These are phyloP conservation scores for Metopia argyrocephala DNA, from an alignment of 2,888 invertebrate species.

Conservation along the genomic window DNA sequence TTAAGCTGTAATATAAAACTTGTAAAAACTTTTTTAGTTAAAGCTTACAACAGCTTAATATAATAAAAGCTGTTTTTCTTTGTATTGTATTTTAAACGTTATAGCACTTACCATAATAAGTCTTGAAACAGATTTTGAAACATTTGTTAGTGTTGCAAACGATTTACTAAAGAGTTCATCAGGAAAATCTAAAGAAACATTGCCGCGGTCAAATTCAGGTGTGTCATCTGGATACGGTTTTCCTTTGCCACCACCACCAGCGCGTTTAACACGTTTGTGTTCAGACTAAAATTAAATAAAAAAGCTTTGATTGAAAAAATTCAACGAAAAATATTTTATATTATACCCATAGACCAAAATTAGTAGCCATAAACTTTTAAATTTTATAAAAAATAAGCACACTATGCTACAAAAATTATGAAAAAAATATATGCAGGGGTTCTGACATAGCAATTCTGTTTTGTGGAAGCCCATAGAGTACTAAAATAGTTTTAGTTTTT, in stretches of 20 bases:
- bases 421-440: too few species aligned
- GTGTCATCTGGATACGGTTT: conserved; percentile 78
- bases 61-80: neutral
- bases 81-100: too few species aligned
- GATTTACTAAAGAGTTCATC: conserved; percentile 81
- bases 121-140: conserved; percentile 81
- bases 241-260: conserved; percentile 67
- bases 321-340: neutral
- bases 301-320: too few species aligned
- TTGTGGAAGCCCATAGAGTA: too few species aligned
- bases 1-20: too few species aligned
- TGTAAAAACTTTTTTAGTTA: too few species aligned
- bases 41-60: too few species aligned
- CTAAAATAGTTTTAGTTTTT: too few species aligned
- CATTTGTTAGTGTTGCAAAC: conserved; percentile 81
- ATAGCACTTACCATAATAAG: conserved; percentile 81
- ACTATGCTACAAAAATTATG: too few species aligned
- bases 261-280: conserved; percentile 65
- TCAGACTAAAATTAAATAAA: conserved; percentile 32
- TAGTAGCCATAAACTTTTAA: neutral
- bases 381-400: too few species aligned
- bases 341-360: neutral
- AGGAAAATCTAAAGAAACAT: conserved; percentile 82
- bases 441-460: too few species aligned
- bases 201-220: conserved; percentile 79